Conservation (phyloP, 2,888 invertebrate genomes). For the Folsomia manolachei region DNA sequence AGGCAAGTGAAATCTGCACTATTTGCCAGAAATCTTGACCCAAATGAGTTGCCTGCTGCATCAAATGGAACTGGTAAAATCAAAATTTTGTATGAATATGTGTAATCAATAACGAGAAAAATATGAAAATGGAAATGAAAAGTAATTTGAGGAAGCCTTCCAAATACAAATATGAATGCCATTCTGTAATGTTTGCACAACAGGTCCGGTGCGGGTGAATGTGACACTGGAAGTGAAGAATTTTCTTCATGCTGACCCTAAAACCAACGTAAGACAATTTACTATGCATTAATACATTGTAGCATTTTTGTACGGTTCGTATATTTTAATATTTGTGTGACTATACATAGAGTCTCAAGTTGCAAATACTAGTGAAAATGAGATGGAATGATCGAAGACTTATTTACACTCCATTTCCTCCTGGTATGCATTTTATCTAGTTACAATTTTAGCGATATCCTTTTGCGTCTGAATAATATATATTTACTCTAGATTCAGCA, state of each 20-base stretch:
- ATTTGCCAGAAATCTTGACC: slow-evolving; percentile 84
- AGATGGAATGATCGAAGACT: slow-evolving; percentile 46
- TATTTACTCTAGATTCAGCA: slow-evolving; percentile 9
- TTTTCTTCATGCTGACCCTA: background rate
- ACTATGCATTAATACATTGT: background rate
- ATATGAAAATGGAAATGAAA: too few relatives aligned
- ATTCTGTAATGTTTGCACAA: background rate
- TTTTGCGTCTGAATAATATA: too few relatives aligned
- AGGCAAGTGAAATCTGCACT: slow-evolving; percentile 89
- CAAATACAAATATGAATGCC: background rate
- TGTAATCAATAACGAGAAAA: background rate
- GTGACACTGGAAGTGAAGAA: background rate
- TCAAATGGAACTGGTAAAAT: slow-evolving; percentile 89
- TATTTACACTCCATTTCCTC: slow-evolving; percentile 23
- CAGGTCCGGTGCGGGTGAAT: slow-evolving; percentile 7
- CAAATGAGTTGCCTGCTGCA: slow-evolving; percentile 84
- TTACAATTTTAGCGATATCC: too few relatives aligned
- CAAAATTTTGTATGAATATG: background rate
- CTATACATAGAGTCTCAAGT: slow-evolving; percentile 40
- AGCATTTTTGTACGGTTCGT: background rate
- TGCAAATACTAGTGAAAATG: slow-evolving; percentile 45
- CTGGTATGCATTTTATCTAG: slow-evolving; percentile 13
- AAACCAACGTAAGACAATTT: background rate
- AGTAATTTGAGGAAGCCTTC: background rate
- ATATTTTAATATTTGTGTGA: background rate